phyloP scores from a whole-genome alignment of 2,888 invertebrate genomes.

The Bembecia ichneumoniformis region DNA sequence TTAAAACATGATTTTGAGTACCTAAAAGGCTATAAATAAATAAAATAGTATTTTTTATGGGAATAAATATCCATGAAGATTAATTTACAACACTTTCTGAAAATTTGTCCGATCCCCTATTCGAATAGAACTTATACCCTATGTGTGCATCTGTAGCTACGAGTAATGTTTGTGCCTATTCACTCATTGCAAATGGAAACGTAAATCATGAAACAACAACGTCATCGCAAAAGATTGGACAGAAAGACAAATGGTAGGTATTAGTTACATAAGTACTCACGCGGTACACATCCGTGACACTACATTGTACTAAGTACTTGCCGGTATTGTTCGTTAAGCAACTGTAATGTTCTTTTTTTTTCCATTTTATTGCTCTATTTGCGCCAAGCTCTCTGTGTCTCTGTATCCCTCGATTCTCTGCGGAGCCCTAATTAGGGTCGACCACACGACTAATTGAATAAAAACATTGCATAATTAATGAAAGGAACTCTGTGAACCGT shows the following conservation, averaged over 20 bases:
- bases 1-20: too few relatives aligned
- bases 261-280: conserved; percentile 27
- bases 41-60: too few relatives aligned
- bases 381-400: conserved; percentile 38
- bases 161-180: conserved; percentile 14
- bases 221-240: conserved; percentile 62
- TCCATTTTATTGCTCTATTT: conserved; percentile 48
- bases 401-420: conserved; percentile 34
- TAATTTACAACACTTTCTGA: too few relatives aligned
- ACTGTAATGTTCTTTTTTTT: conserved; percentile 34
- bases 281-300: conserved; percentile 5
- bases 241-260: conserved; percentile 46
- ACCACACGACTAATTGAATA: conserved; percentile 61
- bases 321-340: conserved; percentile 44
- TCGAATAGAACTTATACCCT: too few relatives aligned
- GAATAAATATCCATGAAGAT: too few relatives aligned
- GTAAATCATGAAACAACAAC: conserved; percentile 49
- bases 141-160: not conserved
- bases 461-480: conserved; percentile 63
- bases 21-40: too few relatives aligned
- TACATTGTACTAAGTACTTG: conserved; percentile 7
- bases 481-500: conserved; percentile 21
- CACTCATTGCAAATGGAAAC: conserved; percentile 38
- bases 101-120: too few relatives aligned
- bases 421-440: conserved; percentile 52